Evolutionary conservation across 2,113 vertebrate species (phyloP).

Genomic region (Leptodactylus fuscus): DNA sequence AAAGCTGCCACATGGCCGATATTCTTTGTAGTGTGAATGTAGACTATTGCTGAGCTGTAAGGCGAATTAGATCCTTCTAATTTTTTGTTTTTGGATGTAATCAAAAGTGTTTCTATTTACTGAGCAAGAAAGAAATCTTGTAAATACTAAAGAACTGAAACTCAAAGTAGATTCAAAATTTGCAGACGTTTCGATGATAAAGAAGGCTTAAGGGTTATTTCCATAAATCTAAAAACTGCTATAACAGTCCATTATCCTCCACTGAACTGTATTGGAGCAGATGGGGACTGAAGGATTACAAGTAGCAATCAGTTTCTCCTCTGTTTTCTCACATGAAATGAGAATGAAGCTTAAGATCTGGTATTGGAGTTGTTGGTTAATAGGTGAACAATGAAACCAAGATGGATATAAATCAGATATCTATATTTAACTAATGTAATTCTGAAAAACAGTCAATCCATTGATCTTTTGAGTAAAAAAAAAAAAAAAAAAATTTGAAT

Average conservation of each 20-base stretch:
- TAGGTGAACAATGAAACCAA: neutral
- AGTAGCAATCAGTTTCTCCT: slow-evolving; percentile 6
- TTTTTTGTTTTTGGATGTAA: neutral
- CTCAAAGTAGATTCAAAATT: neutral
- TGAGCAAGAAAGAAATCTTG: neutral
- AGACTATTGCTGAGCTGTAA: too few species aligned
- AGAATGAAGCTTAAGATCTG: neutral
- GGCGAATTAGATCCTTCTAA: too few species aligned
- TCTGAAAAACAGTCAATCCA: too few species aligned
- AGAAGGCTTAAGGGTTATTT: neutral
- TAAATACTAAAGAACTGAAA: neutral
- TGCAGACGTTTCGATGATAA: neutral
- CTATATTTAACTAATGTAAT: neutral
- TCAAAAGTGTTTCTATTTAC: neutral
- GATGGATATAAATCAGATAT: neutral
- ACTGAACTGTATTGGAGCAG: slow-evolving; percentile 1
- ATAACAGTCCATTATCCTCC: neutral
- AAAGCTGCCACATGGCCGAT: too few species aligned
- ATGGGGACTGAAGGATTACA: slow-evolving; percentile 12
- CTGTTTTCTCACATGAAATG: neutral
- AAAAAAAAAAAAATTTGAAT: too few species aligned
- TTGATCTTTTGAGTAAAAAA: too few species aligned
- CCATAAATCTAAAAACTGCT: neutral
- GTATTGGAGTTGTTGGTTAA: neutral
- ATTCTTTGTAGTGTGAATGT: too few species aligned